phyloP scores from a whole-genome alignment of 2,113 vertebrate species.

The Tachysurus vachellii region DNA sequence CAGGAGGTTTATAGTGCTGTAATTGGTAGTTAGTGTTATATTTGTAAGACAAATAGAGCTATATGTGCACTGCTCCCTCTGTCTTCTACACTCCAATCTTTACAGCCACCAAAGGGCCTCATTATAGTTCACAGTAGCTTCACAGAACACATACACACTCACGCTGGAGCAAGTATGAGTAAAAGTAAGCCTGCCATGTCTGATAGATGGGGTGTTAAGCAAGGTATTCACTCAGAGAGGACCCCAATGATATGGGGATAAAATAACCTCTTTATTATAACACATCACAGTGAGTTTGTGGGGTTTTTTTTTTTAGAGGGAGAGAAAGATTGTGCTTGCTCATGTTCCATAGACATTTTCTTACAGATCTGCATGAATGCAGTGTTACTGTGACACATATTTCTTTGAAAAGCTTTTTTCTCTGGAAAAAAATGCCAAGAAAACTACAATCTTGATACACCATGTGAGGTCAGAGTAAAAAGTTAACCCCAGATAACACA shows the following conservation, averaged over 20 bases:
- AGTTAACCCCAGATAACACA: neutral
- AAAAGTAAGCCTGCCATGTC: constrained; percentile 83
- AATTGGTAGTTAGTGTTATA: constrained; percentile 96
- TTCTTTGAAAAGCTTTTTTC: neutral
- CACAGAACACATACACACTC: constrained; percentile 52
- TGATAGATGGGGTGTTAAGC: constrained; percentile 85
- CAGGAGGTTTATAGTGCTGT: constrained; percentile 91
- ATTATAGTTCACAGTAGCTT: constrained; percentile 75
- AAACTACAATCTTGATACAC: neutral
- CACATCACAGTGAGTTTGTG: constrained; percentile 24
- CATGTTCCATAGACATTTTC: constrained; percentile 27
- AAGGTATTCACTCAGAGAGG: constrained; percentile 67
- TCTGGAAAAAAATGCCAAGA: neutral
- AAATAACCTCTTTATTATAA: constrained; percentile 52
- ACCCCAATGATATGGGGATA: constrained; percentile 43
- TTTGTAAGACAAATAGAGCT: constrained; percentile 96
- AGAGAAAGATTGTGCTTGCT: neutral
- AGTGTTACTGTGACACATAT: neutral
- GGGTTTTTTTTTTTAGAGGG: neutral
- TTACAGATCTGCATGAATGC: neutral
- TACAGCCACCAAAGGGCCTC: constrained; percentile 90
- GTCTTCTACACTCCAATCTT: constrained; percentile 83
- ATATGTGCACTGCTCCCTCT: constrained; percentile 81
- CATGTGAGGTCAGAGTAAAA: neutral
- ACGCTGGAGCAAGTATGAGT: constrained; percentile 84